phyloP scores from a whole-genome alignment of 2,888 invertebrate species.

The Synanthedon tipuliformis region DNA sequence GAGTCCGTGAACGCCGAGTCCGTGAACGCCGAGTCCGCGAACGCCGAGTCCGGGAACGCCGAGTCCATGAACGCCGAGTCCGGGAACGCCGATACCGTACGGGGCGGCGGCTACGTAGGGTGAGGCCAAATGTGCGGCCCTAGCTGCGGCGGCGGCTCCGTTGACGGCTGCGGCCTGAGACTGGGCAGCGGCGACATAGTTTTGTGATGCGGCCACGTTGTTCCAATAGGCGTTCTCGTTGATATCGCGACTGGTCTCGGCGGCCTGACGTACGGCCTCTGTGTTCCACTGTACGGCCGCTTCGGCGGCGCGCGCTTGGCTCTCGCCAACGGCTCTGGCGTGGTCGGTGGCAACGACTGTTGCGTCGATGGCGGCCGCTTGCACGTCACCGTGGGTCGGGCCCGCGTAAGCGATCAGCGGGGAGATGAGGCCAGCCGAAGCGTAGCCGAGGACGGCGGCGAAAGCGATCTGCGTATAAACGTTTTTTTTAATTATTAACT shows the following conservation, averaged over 20 bases:
- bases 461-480: slow-evolving; percentile 42
- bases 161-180: slow-evolving; percentile 50
- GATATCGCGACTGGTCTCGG: slow-evolving; percentile 48
- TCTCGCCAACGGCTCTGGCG: slow-evolving; percentile 42
- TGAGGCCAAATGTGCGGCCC: slow-evolving; percentile 19
- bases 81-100: slow-evolving; percentile 14
- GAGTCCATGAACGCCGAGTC: slow-evolving; percentile 4
- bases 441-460: slow-evolving; percentile 63
- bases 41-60: slow-evolving; percentile 5
- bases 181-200: slow-evolving; percentile 55
- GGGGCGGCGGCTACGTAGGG: slow-evolving; percentile 13
- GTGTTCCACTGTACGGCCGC: slow-evolving; percentile 48
- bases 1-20: slow-evolving; percentile 14
- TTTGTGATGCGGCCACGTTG: slow-evolving; percentile 48
- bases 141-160: slow-evolving; percentile 35
- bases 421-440: slow-evolving; percentile 49
- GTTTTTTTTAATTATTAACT: too few species aligned
- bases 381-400: slow-evolving; percentile 53
- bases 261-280: slow-evolving; percentile 40
- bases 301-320: slow-evolving; percentile 48
- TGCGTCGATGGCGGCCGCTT: slow-evolving; percentile 58
- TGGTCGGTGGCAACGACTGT: slow-evolving; percentile 48
- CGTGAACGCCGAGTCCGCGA: slow-evolving; percentile 10
- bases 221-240: slow-evolving; percentile 62
- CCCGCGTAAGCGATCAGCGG: slow-evolving; percentile 31